Evolutionary conservation across 1,140 invertebrate species (phyloP).

Genomic region (Zaprionus davidi): DNA sequence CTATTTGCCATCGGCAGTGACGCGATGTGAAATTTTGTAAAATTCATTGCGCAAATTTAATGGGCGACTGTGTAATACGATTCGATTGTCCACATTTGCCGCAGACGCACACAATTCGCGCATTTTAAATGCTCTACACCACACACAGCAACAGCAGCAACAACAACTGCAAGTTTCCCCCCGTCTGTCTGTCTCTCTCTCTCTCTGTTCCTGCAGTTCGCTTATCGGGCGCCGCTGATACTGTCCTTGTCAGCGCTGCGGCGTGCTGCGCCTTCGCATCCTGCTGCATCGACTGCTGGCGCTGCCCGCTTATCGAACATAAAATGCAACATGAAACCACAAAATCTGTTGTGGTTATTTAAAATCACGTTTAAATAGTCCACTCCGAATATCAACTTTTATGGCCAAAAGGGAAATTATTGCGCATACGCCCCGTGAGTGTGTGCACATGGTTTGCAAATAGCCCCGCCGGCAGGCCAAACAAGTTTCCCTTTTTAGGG

Average conservation of each 20-base stretch:
- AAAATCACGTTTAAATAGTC: conserved; percentile 79
- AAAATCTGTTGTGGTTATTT: conserved; percentile 79
- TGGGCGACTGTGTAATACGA: conserved; percentile 5
- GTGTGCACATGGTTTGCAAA: conserved; percentile 34
- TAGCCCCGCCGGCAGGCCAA: conserved; percentile 10
- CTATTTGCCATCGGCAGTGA: background rate
- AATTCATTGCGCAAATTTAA: conserved; percentile 12
- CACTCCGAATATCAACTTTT: conserved; percentile 67
- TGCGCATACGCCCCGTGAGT: conserved; percentile 53
- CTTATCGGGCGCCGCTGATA: conserved; percentile 21
- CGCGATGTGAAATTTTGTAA: background rate
- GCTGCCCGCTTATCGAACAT: conserved; percentile 63
- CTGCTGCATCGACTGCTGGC: background rate
- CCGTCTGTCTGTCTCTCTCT: background rate
- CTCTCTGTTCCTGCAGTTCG: background rate
- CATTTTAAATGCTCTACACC: conserved; percentile 68
- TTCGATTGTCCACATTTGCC: conserved; percentile 11
- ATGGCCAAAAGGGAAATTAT: conserved; percentile 75
- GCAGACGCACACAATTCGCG: conserved; percentile 59
- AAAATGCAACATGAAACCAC: conserved; percentile 77
- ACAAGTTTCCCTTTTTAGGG: conserved; percentile 40
- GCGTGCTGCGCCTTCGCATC: conserved; percentile 3
- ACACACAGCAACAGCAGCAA: conserved; percentile 32
- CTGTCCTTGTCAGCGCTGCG: conserved; percentile 21
- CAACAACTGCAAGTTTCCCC: background rate